Percentiles rank a stretch among this genome's conserved stretches.
Conservation (phyloP, 2,113 vertebrate species). For the Cavia porcellus region DNA sequence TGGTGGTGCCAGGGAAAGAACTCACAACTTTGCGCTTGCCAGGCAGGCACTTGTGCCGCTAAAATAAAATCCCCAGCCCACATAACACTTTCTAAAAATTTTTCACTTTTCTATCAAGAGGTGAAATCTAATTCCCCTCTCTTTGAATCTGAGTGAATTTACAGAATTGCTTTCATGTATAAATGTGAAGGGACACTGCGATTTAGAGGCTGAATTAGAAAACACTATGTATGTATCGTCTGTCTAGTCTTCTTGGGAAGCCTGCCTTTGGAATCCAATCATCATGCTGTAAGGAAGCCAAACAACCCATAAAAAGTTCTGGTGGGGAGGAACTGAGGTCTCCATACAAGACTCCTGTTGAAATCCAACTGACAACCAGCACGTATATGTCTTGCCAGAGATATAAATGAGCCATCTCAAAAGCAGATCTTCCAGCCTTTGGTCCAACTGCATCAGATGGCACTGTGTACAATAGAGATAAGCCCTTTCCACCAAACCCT, state of each 20-base stretch:
- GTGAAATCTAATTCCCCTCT: constrained; percentile 27
- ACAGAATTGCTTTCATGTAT: background rate
- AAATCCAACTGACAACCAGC: background rate
- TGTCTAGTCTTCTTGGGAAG: background rate
- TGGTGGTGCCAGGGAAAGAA: too few species aligned
- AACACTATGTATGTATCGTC: background rate
- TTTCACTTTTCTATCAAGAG: background rate
- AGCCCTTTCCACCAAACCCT: background rate
- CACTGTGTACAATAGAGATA: background rate
- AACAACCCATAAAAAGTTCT: background rate
- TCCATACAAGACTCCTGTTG: background rate
- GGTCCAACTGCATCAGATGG: background rate
- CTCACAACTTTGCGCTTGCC: too few species aligned
- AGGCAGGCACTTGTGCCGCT: too few species aligned
- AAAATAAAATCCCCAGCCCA: too few species aligned
- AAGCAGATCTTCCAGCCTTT: background rate
- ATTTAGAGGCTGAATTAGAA: background rate
- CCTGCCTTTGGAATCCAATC: constrained; percentile 1
- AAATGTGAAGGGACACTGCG: background rate
- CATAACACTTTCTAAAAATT: constrained; percentile 32
- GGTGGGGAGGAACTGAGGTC: background rate
- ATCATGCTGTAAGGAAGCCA: constrained; percentile 26
- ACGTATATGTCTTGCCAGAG: background rate
- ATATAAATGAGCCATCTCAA: background rate
- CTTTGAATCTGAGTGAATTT: background rate